These are phyloP conservation scores for Drosophila pseudotakahashii DNA, from an alignment of 2,888 invertebrate species.

Conservation along the genomic window DNA sequence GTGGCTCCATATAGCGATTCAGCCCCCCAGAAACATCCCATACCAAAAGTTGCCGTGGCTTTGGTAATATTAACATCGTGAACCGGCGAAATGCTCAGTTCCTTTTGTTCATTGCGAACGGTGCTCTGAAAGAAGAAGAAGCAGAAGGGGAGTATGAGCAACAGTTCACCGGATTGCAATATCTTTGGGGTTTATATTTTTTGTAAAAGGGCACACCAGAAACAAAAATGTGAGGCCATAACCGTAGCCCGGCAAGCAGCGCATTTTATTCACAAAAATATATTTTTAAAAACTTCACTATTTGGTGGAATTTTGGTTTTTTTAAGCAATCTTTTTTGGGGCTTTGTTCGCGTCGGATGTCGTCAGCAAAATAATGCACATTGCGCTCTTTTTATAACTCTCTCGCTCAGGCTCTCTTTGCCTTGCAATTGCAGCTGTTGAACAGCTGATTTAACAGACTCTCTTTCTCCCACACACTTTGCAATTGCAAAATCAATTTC, in stretches of 20 bases:
- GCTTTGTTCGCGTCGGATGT: conserved; percentile 20
- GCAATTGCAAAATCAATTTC: conserved; percentile 23
- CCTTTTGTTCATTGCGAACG: conserved; percentile 83
- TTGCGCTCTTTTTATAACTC: neutral
- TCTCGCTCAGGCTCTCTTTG: conserved; percentile 1
- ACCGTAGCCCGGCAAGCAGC: conserved; percentile 65
- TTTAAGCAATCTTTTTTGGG: conserved; percentile 4
- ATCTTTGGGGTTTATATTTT: neutral
- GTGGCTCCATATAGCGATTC: conserved; percentile 91
- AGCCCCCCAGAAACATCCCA: conserved; percentile 97
- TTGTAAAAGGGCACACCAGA: conserved; percentile 56
- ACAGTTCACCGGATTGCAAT: neutral
- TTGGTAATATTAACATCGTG: conserved; percentile 78
- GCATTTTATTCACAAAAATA: conserved; percentile 42
- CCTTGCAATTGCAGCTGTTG: conserved; percentile 4
- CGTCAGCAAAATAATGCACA: conserved; percentile 18
- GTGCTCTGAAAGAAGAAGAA: conserved; percentile 71
- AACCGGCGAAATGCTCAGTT: conserved; percentile 77
- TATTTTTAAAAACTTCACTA: neutral
- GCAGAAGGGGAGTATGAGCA: conserved; percentile 4
- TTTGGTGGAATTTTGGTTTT: neutral
- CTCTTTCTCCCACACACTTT: conserved; percentile 4
- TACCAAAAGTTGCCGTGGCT: conserved; percentile 91
- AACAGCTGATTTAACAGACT: conserved; percentile 36
- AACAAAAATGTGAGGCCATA: conserved; percentile 69